These are phyloP conservation scores for Scolopax rusticola DNA, from an alignment of 2,797 vertebrate species.

Conservation along the genomic window DNA sequence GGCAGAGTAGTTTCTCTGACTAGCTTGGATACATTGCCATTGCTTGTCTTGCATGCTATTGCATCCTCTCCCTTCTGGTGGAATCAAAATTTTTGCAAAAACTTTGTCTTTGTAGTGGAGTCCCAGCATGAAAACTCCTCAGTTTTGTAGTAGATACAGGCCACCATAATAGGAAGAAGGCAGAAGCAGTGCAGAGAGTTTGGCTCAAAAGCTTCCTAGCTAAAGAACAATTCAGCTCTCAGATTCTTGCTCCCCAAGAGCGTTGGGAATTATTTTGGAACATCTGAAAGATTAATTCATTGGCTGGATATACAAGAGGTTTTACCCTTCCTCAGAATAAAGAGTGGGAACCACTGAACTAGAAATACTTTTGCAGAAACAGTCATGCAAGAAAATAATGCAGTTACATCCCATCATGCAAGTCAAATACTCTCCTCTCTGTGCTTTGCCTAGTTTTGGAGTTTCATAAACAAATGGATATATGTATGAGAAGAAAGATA, in stretches of 20 bases:
- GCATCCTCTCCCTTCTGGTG: background rate
- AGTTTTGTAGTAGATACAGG: background rate
- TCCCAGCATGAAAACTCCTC: background rate
- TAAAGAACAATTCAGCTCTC: background rate
- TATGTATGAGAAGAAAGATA: background rate
- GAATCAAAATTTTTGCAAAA: background rate
- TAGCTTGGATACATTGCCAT: background rate
- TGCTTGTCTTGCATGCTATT: background rate
- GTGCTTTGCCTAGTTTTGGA: background rate
- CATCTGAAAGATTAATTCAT: background rate
- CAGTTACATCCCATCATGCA: slow-evolving; percentile 68
- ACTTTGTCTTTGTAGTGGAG: background rate
- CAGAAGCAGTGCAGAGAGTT: background rate
- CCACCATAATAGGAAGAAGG: background rate
- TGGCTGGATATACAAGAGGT: background rate
- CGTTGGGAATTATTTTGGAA: background rate
- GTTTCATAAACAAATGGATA: slow-evolving; percentile 27
- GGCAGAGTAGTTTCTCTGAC: background rate
- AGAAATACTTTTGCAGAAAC: slow-evolving; percentile 37
- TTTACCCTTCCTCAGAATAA: background rate
- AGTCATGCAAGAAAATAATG: slow-evolving; percentile 64
- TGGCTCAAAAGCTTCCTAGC: background rate
- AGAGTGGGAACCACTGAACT: slow-evolving; percentile 66
- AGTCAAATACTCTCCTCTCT: slow-evolving; percentile 49
- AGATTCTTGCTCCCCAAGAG: background rate